Base-by-base conservation (phyloP, 2,888 invertebrate genomes). In the Abrostola tripartita region DNA sequence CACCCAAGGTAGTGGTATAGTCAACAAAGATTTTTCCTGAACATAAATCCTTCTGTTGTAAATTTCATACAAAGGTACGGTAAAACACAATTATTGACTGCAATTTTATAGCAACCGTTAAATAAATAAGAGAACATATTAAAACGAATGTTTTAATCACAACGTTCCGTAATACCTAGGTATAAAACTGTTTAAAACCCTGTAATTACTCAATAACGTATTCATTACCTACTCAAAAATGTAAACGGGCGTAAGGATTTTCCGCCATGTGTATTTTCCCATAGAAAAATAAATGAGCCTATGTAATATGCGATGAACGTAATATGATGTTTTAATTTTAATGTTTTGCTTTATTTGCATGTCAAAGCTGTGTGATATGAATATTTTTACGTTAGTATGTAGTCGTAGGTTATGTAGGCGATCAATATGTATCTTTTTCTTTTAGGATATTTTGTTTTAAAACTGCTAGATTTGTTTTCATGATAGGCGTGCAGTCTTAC, bases 331-430 rank as follows among this genome's bases (percentile, higher is more conserved):
- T 78, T 40, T 12, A 42, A 42, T 47, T 79, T 77, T 75, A 68
- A 79, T 77, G 70, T 73, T 75, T 47, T 71, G 55, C 69, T 78
- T 65, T 59, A 79, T 79, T 79, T 79, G 78, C 79, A 79, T 79
- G 73, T 73, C 78, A 79, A 79, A 79, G 79, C 68, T 58, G 51
- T 61, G 60, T 64, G 65, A 75, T 73, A 73, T 73, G 71, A 79
- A 79, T 78, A 79, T 78, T 66, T 79, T 79, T 68, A 41, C 53
- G 61, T 69, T 50, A 37, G 52, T 41, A 24, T 24, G 24, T 24
- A 24, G 4, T 24, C n/a, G n/a, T n/a, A n/a, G 24, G 24, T 24
- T 24, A 24, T 24, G 24, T 24, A 24, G 24, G 65, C 8, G 14
- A 24, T 24, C 24, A 24, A 24, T 24, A 24, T 47, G 14, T 47